Evolutionary conservation across 2,113 vertebrate species (phyloP).

Genomic region (Dasyurus viverrinus): DNA sequence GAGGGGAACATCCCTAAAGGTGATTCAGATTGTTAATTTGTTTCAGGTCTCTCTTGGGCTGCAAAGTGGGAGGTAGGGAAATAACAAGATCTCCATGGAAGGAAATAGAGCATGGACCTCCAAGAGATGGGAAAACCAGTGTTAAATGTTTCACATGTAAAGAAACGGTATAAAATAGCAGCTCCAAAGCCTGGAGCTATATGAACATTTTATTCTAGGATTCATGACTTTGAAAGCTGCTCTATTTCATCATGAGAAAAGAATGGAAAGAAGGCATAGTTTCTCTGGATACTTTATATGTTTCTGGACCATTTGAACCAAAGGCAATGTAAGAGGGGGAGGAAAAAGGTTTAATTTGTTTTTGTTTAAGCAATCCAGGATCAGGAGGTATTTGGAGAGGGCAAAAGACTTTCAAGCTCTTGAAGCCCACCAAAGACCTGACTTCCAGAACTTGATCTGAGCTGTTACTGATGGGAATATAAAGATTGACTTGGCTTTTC

Average conservation of each 20-base stretch:
- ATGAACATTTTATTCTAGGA: not conserved
- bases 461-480: not conserved
- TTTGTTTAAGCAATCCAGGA: constrained; percentile 44
- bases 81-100: constrained; percentile 28
- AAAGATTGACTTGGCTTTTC: not conserved
- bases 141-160: not conserved
- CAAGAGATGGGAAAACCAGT: constrained; percentile 21
- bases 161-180: constrained; percentile 10
- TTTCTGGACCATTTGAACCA: constrained; percentile 65
- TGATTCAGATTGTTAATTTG: not conserved
- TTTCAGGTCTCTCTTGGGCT: constrained; percentile 8
- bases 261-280: constrained; percentile 44
- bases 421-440: not conserved
- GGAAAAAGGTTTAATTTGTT: not conserved
- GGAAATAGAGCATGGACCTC: constrained; percentile 13
- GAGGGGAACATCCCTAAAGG: constrained; percentile 30
- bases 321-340: constrained; percentile 65
- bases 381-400: constrained; percentile 37
- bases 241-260: constrained; percentile 56
- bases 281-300: constrained; percentile 57
- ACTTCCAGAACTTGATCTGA: not conserved
- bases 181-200: not conserved
- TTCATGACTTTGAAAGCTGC: constrained; percentile 24
- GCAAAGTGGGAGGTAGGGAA: not conserved
- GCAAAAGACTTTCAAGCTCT: constrained; percentile 17